These are phyloP conservation scores for Hanleya hanleyi DNA, from an alignment of 2,888 invertebrate genomes.

Conservation along the genomic window DNA sequence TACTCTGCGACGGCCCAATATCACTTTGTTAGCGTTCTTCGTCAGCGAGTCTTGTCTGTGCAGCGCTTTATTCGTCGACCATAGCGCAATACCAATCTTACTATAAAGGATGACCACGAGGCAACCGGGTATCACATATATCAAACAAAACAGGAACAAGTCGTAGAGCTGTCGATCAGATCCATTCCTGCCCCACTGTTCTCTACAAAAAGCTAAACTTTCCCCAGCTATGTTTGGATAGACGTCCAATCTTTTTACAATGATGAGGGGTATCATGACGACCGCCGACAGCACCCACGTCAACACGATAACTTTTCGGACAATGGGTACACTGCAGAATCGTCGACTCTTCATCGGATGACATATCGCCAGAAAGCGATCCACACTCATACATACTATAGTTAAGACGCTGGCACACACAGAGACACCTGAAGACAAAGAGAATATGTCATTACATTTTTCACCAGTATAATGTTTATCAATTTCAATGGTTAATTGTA, in stretches of 20 bases:
- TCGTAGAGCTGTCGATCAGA: conserved; percentile 79
- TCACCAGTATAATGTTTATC: not conserved
- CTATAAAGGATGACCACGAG: conserved; percentile 72
- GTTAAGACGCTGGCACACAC: conserved; percentile 86
- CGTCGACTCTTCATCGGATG: conserved; percentile 83
- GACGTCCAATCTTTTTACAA: conserved; percentile 72
- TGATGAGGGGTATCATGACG: conserved; percentile 81
- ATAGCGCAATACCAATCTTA: conserved; percentile 75
- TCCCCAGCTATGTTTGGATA: conserved; percentile 31
- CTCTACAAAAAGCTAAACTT: conserved; percentile 77
- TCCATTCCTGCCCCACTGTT: conserved; percentile 77
- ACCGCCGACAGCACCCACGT: conserved; percentile 81
- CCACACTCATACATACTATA: conserved; percentile 86
- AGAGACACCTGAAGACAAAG: conserved; percentile 70
- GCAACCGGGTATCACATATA: conserved; percentile 83
- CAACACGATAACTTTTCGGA: conserved; percentile 77
- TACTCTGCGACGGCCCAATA: conserved; percentile 82
- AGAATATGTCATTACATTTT: not conserved
- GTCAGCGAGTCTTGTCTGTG: conserved; percentile 49
- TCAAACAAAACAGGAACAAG: conserved; percentile 81
- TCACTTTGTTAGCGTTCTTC: conserved; percentile 41
- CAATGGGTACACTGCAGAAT: conserved; percentile 81
- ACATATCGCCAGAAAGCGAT: conserved; percentile 81
- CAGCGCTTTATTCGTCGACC: conserved; percentile 45
- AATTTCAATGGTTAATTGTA: not conserved